phyloP scores from a whole-genome alignment of 1,140 invertebrate species.

The Thrips palmi region DNA sequence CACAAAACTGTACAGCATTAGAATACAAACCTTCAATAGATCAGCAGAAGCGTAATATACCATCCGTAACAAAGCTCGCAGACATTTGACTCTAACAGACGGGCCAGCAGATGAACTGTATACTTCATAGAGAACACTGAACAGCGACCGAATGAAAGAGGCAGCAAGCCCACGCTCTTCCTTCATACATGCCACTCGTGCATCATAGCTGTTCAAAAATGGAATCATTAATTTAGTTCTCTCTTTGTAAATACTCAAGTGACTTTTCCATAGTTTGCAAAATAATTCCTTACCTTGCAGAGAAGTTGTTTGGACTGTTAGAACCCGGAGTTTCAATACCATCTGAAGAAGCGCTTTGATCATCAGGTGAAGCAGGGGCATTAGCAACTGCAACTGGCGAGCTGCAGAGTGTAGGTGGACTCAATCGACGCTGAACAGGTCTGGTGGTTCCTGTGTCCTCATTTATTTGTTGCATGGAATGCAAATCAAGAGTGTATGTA shows the following conservation, averaged over 20 bases:
- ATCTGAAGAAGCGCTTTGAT: constrained; percentile 32
- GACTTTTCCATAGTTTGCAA: too few species aligned
- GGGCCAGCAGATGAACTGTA: constrained; percentile 94
- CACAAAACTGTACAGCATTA: constrained; percentile 16
- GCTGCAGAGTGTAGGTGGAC: constrained; percentile 25
- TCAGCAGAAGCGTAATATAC: constrained; percentile 83
- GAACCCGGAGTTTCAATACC: too few species aligned
- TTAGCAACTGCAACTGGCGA: too few species aligned
- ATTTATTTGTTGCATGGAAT: constrained; percentile 95
- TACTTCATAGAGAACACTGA: constrained; percentile 86
- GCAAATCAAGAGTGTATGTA: constrained; percentile 90
- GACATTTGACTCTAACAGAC: constrained; percentile 89
- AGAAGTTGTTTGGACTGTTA: too few species aligned
- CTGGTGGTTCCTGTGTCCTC: constrained; percentile 89
- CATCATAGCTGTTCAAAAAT: constrained; percentile 20
- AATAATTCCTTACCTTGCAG: too few species aligned
- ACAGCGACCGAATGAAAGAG: constrained; percentile 71
- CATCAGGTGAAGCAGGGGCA: too few species aligned
- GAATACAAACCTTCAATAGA: constrained; percentile 40
- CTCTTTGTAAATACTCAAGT: constrained; percentile 1
- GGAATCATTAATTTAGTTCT: too few species aligned
- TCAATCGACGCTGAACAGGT: constrained; percentile 60
- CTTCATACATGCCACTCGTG: constrained; percentile 25
- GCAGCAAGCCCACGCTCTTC: constrained; percentile 50
- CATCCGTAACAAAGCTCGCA: constrained; percentile 87